Base-by-base conservation (phyloP, 2,888 invertebrate species). In the Plusia festucae region DNA sequence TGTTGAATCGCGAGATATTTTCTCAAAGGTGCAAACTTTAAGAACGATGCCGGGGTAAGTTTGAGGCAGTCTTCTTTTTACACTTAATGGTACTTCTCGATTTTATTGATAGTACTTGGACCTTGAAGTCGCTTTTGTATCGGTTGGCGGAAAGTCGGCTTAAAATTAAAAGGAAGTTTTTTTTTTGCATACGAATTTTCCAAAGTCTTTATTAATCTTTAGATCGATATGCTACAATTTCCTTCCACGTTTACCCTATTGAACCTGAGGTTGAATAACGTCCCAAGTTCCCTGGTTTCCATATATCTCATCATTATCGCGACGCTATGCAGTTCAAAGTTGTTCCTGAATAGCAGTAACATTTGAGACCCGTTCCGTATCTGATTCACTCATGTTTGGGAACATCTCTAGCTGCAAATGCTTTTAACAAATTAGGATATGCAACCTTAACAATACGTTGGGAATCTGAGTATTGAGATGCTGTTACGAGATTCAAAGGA, bases 281-380 rank as follows among this genome's bases (percentile, higher is more conserved):
- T 8, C 20, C 40, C 9, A 65, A 77, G 68, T 73, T 74, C 65
- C 30, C 54, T 24, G n/a, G 40, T 40, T 40, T 53, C 62, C 67
- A 69, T 77, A 75, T 75, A 79, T 81, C 70, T 78, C 53, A 66
- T 72, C 65, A 81, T 81, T 81, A 79, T 69, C 66, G 67, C 15
- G 24, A 65, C 57, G 65, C 65, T 54, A 34, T 34, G 68, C 70
- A 72, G 75, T 80, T 63, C 64, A 70, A 82, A 82, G 70, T 82
- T 78, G 30, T 68, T n/a, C 56, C 62, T 59, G 60, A 62, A 74
- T 75, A 63, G 61, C 53, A 65, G 71, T 69, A 60, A 63, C 68
- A 68, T 76, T 66, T 59, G 64, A 64, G 62, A 68, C 60, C 68
- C 75, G 70, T 72, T 73, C 69, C 18, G 67, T 81, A 68, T 57